Evolutionary conservation across 1,140 invertebrate genomes (phyloP), one percentile per base, ranked within the genome.

Genomic region (Psix sp.): DNA sequence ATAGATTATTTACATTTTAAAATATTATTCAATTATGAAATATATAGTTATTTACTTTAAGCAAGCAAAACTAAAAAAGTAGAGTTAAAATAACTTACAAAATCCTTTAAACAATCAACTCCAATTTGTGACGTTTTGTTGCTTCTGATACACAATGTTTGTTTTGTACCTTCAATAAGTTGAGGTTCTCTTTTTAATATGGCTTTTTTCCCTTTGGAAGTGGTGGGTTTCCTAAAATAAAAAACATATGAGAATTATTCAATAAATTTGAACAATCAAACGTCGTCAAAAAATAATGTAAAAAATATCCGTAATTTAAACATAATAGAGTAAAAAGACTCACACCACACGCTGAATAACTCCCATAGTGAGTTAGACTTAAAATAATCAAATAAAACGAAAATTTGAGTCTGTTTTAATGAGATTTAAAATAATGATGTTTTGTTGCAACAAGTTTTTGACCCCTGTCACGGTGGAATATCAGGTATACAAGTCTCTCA

Each of bases 161-260:
- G 91, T 81, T 98, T 98, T 1, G 91, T 88, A 81, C 95, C 93
- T 90, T 99, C 97, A 71, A 95, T 90, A 3, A 98, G 82, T 87
- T 98, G 95, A 0, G 97, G 94, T 80, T 95, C 96, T 77, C 92
- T 90, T 14, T 92, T 91, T 48, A 94, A 83, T 20, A 99, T 83
- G 39, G 92, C 91, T 74, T 94, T 92, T 86, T 98, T 98, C 26
- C 95, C 96, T 84, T 91, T 93, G 16, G 93, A 92, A 15, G 95
- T 97, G 79, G 92, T 96, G 0, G 97, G 93, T 90, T 97, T 97
- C 57, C 93, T 95, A 39, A 49, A 72, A 3, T 13, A 35, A 45
- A 17, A 29, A 29, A 29, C 21, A 54, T 24, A 33, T 51, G 15
- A 33, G 67, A 24, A 63, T 42, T 26, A 43, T 6, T 16, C 0